Evolutionary conservation across 2,797 vertebrate genomes (phyloP), one percentile per base, ranked within the genome.

Genomic region (Sebastes umbrosus): DNA sequence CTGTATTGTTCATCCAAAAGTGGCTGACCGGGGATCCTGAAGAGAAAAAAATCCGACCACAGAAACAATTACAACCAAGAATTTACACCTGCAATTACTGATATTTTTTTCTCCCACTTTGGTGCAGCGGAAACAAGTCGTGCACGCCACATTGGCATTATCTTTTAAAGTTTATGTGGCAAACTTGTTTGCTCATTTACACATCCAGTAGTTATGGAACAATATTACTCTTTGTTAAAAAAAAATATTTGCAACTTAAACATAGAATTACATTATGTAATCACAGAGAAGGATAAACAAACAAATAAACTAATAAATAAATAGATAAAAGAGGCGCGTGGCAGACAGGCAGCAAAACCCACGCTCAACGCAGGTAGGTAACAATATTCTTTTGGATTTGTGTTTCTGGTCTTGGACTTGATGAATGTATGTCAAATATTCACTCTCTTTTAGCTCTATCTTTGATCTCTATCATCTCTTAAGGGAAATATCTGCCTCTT

Each of bases 1-100:
- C 96, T 96, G 90, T 98, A 97, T 13, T 94, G 85, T 39, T 99
- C 98, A 58, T 99, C 97, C 90, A 99, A 84, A 84, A 95, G 95
- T 0, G 96, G 94, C 89, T 98, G 97, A 46, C 97, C 97, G 29
- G 98, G 97, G 50, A 97, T 92, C 84, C 98, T 99, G 84, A 4
- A 77, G 27, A 67, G 5, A 73, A 67, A 77, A 20, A 71, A 55
- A 11, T 1, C 3, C 3, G 4, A 77, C 5, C 4, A 72, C 16
- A 70, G 12, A 60, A 60, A 72, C 5, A n/a, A 34, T 55, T 58
- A 75, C 22, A 54, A 24, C 16, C 14, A 74, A 24, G 4, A 12
- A n/a, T 34, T 20, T 27, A 52, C 62, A 46, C 24, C 34, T 29
- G 24, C 32, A 70, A 58, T 46, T 10, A 50, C 34, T 4, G 24